Evolutionary conservation across 2,113 vertebrate genomes (phyloP), one percentile per base, ranked within the genome.

Genomic region (Seriola dumerili): DNA sequence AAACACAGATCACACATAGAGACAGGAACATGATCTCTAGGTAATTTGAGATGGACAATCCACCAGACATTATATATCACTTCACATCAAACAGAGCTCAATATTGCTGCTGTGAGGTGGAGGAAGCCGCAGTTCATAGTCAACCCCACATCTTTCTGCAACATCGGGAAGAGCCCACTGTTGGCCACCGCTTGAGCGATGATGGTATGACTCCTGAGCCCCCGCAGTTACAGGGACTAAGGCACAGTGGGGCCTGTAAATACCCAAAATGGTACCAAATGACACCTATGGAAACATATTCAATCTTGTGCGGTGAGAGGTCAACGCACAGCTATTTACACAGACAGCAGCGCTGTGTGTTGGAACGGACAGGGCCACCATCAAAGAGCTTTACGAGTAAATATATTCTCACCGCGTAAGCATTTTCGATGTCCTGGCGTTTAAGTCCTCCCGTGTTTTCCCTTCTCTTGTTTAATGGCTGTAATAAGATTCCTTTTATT

Each of bases 331-430:
- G 85, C 55, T 94, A 90, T 94, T 95, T 90, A 94, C 85, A 86
- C 88, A 93, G 93, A 93, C 91, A 84, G 84, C 76, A 68, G 92
- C 67, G 61, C 72, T 21, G 80, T 40, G 79, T 78, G 78, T 72
- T 87, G 83, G 71, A 88, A 85, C 59, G 5, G 91, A 93, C 90
- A 82, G 86, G 93, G 92, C 94, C 94, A 94, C 94, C 93, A 86
- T 95, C 91, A 94, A 91, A 92, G 91, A 78, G 76, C 87, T 95
- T 94, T 95, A 94, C 76, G 88, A 93, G 88, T 88, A 88, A 90
- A 93, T 90, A 91, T 90, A 91, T 93, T 93, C 89, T 92, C 87
- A 90, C 88, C 81, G 89, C 36, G 67, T 88, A 86, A 88, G 90
- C 88, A 87, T 93, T 91, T 94, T 86, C 72, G 87, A 87, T 89